A percentile compares a stretch with the other conserved stretches of the same genome.
These are phyloP conservation scores for Microctenopoma steveboyesi DNA, from an alignment of 2,797 vertebrate species.

Conservation along the genomic window DNA sequence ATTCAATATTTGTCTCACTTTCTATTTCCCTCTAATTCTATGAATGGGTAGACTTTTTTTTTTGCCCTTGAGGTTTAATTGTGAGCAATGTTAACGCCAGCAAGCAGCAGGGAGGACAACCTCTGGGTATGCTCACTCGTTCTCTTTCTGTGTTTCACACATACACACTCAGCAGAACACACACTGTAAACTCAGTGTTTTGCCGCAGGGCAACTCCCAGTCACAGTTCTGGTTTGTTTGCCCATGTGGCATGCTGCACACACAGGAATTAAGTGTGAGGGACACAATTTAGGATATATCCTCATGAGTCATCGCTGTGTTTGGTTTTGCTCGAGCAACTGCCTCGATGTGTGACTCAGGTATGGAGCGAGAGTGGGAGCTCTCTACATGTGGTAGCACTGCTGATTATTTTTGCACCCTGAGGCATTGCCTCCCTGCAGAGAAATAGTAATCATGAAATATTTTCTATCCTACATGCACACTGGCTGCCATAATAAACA, in stretches of 20 bases:
- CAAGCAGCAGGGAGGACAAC: slow-evolving; percentile 35
- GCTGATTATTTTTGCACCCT: slow-evolving; percentile 57
- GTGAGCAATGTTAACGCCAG: slow-evolving; percentile 54
- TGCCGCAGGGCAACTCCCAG: slow-evolving; percentile 44
- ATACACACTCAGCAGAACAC: slow-evolving; percentile 3
- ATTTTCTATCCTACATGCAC: slow-evolving; percentile 40
- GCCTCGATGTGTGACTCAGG: slow-evolving; percentile 56
- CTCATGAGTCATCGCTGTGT: slow-evolving; percentile 45
- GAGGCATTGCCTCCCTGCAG: slow-evolving; percentile 41
- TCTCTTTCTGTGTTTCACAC: slow-evolving; percentile 19
- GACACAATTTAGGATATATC: slow-evolving; percentile 31
- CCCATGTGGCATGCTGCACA: slow-evolving; percentile 24
- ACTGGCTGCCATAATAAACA: slow-evolving; percentile 25
- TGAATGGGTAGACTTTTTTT: slow-evolving; percentile 5
- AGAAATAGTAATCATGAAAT: slow-evolving; percentile 52
- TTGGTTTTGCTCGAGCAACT: slow-evolving; percentile 16
- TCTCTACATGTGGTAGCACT: slow-evolving; percentile 22
- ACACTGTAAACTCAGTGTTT: slow-evolving; percentile 38
- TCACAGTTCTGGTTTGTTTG: slow-evolving; percentile 40
- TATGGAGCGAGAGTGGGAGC: slow-evolving; percentile 43
- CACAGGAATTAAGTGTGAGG: slow-evolving; percentile 32
- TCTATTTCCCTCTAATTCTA: neutral
- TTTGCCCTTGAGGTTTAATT: slow-evolving; percentile 44
- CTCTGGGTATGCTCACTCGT: slow-evolving; percentile 27
- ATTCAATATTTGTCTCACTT: slow-evolving; percentile 37